Conservation (phyloP, 2,888 invertebrate genomes). For the Acrobeloides nanus region DNA sequence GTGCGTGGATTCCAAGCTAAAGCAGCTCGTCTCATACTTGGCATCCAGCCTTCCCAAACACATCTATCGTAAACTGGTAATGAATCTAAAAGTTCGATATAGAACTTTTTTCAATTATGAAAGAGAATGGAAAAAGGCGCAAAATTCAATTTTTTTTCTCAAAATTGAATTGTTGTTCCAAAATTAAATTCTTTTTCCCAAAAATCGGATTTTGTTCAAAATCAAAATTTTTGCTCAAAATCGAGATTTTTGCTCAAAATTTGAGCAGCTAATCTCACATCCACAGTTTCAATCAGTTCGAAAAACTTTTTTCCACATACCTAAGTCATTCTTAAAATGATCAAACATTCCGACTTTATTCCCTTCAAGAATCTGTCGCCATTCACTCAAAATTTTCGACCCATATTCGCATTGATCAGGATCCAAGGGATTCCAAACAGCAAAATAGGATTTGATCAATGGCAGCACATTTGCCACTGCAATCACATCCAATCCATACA, state of each 20-base stretch:
- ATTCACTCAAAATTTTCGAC: slow-evolving; percentile 16
- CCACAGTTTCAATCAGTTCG: too few species aligned
- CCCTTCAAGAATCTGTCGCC: slow-evolving; percentile 8
- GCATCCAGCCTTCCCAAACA: slow-evolving; percentile 84
- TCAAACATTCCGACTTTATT: slow-evolving; percentile 17
- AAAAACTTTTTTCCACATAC: too few species aligned
- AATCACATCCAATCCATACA: slow-evolving; percentile 74
- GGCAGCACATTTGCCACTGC: slow-evolving; percentile 78
- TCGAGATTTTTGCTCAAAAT: too few species aligned
- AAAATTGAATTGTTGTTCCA: neutral
- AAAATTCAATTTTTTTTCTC: neutral
- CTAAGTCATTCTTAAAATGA: slow-evolving; percentile 9
- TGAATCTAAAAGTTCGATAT: slow-evolving; percentile 36
- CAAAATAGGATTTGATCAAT: slow-evolving; percentile 68
- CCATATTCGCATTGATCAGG: slow-evolving; percentile 60
- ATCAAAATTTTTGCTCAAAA: too few species aligned
- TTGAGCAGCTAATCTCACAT: too few species aligned
- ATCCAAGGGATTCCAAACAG: slow-evolving; percentile 81
- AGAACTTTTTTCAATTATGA: too few species aligned
- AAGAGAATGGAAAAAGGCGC: too few species aligned
- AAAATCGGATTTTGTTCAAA: too few species aligned
- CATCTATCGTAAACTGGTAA: slow-evolving; percentile 70
- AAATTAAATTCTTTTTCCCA: neutral
- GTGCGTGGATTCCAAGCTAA: slow-evolving; percentile 71
- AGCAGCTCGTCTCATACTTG: slow-evolving; percentile 61